phyloP scores from a whole-genome alignment of 2,113 vertebrate species.

The Alces alces region DNA sequence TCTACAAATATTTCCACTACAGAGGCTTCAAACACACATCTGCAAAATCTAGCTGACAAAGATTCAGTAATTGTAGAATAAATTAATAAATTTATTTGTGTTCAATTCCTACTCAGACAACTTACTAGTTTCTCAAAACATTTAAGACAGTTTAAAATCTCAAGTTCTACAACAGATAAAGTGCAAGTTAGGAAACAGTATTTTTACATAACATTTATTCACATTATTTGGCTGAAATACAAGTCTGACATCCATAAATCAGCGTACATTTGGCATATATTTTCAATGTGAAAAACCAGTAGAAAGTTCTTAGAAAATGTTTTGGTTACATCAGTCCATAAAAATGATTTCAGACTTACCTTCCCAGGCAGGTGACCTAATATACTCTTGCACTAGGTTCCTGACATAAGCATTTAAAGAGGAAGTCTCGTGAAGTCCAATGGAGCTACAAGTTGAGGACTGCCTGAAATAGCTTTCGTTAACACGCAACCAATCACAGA shows the following conservation, averaged over 20 bases:
- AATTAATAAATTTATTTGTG: background rate
- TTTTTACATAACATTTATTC: background rate
- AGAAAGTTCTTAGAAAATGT: background rate
- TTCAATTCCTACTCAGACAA: background rate
- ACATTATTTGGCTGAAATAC: background rate
- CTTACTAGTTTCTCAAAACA: background rate
- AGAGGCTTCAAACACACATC: background rate
- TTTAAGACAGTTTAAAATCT: background rate
- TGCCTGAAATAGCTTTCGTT: slow-evolving; percentile 84
- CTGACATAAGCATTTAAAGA: slow-evolving; percentile 70
- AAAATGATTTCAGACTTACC: slow-evolving; percentile 69
- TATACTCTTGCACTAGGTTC: slow-evolving; percentile 79
- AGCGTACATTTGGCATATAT: background rate
- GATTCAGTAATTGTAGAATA: background rate
- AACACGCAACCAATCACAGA: slow-evolving; percentile 87
- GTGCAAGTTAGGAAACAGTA: background rate
- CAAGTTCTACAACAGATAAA: background rate
- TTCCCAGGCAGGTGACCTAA: slow-evolving; percentile 79
- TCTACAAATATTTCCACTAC: background rate
- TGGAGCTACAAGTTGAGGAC: background rate
- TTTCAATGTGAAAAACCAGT: background rate
- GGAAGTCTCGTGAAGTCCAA: background rate
- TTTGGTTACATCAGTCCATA: background rate
- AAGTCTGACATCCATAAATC: background rate
- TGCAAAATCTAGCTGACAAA: background rate